phyloP scores from a whole-genome alignment of 2,113 vertebrate species.

The Anguilla japonica region DNA sequence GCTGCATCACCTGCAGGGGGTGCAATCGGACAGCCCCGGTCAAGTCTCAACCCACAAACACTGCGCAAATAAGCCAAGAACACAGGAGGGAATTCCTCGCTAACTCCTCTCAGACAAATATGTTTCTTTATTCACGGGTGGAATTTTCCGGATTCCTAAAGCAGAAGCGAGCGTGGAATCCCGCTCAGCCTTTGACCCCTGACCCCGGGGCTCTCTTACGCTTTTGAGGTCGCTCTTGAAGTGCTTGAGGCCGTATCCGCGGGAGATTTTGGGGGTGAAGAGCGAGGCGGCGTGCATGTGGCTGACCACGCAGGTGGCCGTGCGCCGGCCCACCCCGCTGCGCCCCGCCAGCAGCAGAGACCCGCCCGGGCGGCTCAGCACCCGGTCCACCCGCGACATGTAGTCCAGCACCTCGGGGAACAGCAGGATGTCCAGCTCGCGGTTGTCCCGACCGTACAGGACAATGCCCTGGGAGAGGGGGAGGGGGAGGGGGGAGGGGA shows the following conservation, averaged over 20 bases:
- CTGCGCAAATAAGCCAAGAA: neutral
- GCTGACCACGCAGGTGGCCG: slow-evolving; percentile 82
- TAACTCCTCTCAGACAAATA: neutral
- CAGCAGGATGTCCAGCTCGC: slow-evolving; percentile 83
- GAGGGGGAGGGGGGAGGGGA: neutral
- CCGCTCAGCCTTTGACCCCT: neutral
- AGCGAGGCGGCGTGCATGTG: slow-evolving; percentile 89
- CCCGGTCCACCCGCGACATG: slow-evolving; percentile 84
- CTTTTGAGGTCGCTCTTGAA: slow-evolving; percentile 91
- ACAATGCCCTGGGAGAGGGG: slow-evolving; percentile 75
- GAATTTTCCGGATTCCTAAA: neutral
- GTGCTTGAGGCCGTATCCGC: slow-evolving; percentile 88
- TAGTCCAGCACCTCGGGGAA: slow-evolving; percentile 92
- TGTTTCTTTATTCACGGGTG: neutral
- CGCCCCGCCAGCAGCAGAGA: slow-evolving; percentile 89
- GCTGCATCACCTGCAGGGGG: slow-evolving; percentile 82
- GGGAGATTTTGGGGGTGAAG: slow-evolving; percentile 86
- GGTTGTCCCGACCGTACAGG: slow-evolving; percentile 90
- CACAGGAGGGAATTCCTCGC: neutral
- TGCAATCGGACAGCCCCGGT: neutral
- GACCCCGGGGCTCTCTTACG: slow-evolving; percentile 58
- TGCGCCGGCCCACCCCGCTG: slow-evolving; percentile 90
- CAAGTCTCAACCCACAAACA: neutral
- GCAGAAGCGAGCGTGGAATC: neutral
- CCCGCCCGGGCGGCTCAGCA: slow-evolving; percentile 87